phyloP scores from a whole-genome alignment of 2,113 vertebrate species.

The Onychostoma macrolepis region DNA sequence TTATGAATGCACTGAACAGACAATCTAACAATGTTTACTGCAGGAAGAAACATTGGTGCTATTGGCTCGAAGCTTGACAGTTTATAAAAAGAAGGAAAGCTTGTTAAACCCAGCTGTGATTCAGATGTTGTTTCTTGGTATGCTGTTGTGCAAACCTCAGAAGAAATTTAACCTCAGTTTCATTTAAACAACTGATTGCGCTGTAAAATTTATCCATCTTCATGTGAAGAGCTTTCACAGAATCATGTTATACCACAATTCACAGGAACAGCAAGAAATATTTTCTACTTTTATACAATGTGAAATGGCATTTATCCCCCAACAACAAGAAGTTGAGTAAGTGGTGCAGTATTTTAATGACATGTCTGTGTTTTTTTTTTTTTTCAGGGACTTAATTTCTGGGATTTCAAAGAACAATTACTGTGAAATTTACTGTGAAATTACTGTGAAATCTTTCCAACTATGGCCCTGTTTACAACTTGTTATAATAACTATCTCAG shows the following conservation, averaged over 20 bases:
- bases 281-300: not conserved
- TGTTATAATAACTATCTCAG: no score
- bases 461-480: no score
- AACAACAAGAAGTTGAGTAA: not conserved
- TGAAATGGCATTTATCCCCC: not conserved
- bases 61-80: constrained; percentile 13
- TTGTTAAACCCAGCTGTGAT: constrained; percentile 34
- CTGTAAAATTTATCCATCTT: not conserved
- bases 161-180: constrained; percentile 7
- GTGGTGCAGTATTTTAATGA: not conserved
- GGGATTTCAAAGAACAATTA: no score
- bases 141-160: constrained; percentile 7
- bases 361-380: not conserved
- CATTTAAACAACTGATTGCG: not conserved
- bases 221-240: not conserved
- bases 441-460: no score
- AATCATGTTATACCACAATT: not conserved
- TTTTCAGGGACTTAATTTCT: not conserved
- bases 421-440: no score
- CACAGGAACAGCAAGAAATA: not conserved
- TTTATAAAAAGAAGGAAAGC: not conserved
- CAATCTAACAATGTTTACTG: constrained; percentile 10
- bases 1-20: constrained; percentile 1
- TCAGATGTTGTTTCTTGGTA: constrained; percentile 25
- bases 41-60: constrained; percentile 10